Base-by-base conservation (phyloP, 2,888 invertebrate species). In the Arctia plantaginis region DNA sequence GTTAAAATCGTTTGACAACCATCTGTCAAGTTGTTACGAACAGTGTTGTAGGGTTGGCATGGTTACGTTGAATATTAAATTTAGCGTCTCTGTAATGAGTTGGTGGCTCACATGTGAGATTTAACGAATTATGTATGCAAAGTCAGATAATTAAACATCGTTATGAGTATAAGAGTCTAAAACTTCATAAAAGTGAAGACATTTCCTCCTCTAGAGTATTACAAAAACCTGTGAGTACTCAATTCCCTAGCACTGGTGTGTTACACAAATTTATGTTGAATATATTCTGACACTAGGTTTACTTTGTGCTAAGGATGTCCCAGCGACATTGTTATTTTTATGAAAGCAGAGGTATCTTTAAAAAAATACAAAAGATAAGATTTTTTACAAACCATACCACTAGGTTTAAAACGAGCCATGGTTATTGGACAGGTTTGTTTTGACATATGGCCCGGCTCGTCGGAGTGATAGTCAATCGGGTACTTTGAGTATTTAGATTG, bases 1-100 rank as follows among this genome's bases (percentile, higher is more conserved):
- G 51, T 59, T 2, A 74, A 55, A 20, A 39, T 70, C 41, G 20
- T 33, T 47, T 35, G 59, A 39, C 15, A 64, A 47, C 2, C 35
- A 10, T 20, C 44, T 41, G n/a, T 13, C 33, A 18, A 33, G 41
- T 64, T 4, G 13, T 27, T n/a, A 33, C 6, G 1, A 15, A 27
- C 7, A 69, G 18, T 7, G 10, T 4, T 23, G n/a, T 67, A 71
- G n/a, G 23, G 71, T 47, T 41, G 59, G 47, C 66, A 64, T 59
- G 69, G 69, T 66, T 59, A 66, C 67, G 55, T 59, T 66, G 55
- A 67, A 33, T 68, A 77, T 71, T 77, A 72, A 72, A 77, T 77
- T 74, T 70, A 74, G 67, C 74, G 69, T 78, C 72, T 74, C 51
- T 30, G 69, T 73, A 77, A 70, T 70, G 71, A 73, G 65, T 64